Evolutionary conservation across 1,140 invertebrate genomes (phyloP).

Genomic region (Orchesella cincta): DNA sequence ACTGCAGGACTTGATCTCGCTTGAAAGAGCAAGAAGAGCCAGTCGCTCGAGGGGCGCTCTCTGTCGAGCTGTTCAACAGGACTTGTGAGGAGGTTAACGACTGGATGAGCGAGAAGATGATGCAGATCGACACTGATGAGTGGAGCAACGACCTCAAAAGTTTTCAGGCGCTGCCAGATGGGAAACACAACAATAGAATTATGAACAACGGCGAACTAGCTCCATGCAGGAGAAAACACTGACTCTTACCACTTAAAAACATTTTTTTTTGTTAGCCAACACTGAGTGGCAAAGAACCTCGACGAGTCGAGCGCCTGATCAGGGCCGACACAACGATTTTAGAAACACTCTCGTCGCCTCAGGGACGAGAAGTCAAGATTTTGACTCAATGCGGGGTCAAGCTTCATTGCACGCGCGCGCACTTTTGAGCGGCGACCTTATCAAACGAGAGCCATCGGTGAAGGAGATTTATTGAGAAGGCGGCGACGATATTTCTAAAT

Average conservation of each 20-base stretch:
- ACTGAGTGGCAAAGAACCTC: slow-evolving; percentile 81
- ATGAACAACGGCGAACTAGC: slow-evolving; percentile 86
- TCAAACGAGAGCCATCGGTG: slow-evolving; percentile 72
- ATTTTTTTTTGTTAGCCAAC: slow-evolving; percentile 91
- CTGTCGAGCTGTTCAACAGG: slow-evolving; percentile 90
- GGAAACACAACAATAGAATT: slow-evolving; percentile 84
- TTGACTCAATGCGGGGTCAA: slow-evolving; percentile 85
- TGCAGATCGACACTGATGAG: slow-evolving; percentile 75
- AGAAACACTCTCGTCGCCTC: slow-evolving; percentile 89
- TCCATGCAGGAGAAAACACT: slow-evolving; percentile 90
- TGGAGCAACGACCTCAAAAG: slow-evolving; percentile 84
- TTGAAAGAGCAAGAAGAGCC: slow-evolving; percentile 88
- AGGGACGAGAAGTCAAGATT: slow-evolving; percentile 81
- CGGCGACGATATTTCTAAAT: too few species aligned
- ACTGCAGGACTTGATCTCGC: slow-evolving; percentile 85
- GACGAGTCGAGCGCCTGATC: slow-evolving; percentile 89
- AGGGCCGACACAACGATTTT: slow-evolving; percentile 93
- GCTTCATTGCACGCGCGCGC: slow-evolving; percentile 80
- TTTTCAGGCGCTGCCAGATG: slow-evolving; percentile 85
- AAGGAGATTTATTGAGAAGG: slow-evolving; percentile 72
- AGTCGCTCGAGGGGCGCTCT: slow-evolving; percentile 81
- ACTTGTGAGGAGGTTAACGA: slow-evolving; percentile 89
- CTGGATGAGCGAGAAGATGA: slow-evolving; percentile 93
- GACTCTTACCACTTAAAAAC: slow-evolving; percentile 90
- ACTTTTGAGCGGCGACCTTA: slow-evolving; percentile 81